Percentiles rank a stretch among this genome's conserved stretches.
Evolutionary conservation across 2,888 invertebrate species (phyloP).

Genomic region (Copidosoma aretas): DNA sequence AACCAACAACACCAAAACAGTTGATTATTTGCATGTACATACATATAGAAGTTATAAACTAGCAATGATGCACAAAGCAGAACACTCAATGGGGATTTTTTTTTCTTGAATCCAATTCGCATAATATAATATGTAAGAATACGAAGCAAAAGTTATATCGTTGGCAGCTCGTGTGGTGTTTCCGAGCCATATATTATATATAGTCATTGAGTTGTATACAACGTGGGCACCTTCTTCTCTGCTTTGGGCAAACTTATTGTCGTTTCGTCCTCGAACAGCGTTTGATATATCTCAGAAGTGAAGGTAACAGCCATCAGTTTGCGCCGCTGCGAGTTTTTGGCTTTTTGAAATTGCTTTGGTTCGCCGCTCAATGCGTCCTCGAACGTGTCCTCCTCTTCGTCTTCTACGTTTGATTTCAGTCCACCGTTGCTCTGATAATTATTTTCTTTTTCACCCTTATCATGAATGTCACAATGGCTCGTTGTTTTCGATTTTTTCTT

Average conservation of each 20-base stretch:
- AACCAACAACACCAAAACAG: no score
- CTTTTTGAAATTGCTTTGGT: conserved; percentile 35
- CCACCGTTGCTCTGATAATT: conserved; percentile 18
- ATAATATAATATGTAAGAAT: no score
- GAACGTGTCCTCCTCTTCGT: conserved; percentile 39
- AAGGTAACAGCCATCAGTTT: conserved; percentile 55
- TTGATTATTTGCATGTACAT: no score
- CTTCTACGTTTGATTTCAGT: background rate
- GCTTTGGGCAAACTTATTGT: conserved; percentile 46
- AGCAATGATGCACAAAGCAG: no score
- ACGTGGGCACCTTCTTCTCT: conserved; percentile 10
- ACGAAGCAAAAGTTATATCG: no score
- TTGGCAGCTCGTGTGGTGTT: no score
- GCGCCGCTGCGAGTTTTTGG: conserved; percentile 48
- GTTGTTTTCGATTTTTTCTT: no score
- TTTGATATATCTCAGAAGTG: conserved; percentile 56
- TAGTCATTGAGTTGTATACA: background rate
- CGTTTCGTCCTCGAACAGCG: conserved; percentile 54
- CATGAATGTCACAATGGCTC: no score
- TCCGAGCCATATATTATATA: no score
- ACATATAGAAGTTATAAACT: no score
- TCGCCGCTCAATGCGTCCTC: conserved; percentile 44
- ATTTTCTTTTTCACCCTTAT: background rate
- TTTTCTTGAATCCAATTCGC: no score
- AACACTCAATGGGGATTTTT: no score